Base-by-base conservation (phyloP, 2,888 invertebrate species). In the Cerceris ruficornis region DNA sequence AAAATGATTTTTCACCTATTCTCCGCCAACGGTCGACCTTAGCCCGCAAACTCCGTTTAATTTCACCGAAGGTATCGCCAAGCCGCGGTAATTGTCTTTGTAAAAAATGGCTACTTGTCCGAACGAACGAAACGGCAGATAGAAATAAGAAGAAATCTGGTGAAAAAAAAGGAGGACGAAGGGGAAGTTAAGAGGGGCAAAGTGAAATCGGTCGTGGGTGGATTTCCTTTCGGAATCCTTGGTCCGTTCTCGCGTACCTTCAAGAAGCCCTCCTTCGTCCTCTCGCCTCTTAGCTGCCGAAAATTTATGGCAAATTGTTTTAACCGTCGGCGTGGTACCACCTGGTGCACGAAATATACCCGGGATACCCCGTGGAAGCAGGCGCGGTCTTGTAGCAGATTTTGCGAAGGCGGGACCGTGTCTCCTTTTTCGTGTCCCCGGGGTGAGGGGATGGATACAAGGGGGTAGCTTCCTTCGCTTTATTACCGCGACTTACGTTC, bases 301-400 rank as follows among this genome's bases (percentile, higher is more conserved):
- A 81, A 91, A 91, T 91, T 91, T 91, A 91, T 88, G 88, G 88
- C 87, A 90, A 90, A 91, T 90, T 90, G 90, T 91, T 91, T 91
- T 87, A 90, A 88, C 87, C 89, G 87, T 85, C 84, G 84, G 79
- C 82, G 81, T 75, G 85, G 84, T 82, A 81, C 84, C 91, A 91
- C 88, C 91, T 91, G 91, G 86, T 90, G 88, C 90, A 82, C 86
- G 82, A 87, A 88, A 90, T 88, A 88, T 86, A 84, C 75, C 64
- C 79, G 74, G 70, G 59, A 72, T 69, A 80, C 70, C 74, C 80
- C 59, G 70, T 41, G 52, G 57, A 64, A 73, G 61, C 65, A 75
- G 75, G 61, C 75, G 58, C 69, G 73, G 69, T 62, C 72, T 65
- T 57, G 80, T 52, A 58, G 75, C 70, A 74, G 77, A 85, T 83